Evolutionary conservation across 2,797 vertebrate genomes (phyloP).

Genomic region (Chiroxiphia lanceolata): DNA sequence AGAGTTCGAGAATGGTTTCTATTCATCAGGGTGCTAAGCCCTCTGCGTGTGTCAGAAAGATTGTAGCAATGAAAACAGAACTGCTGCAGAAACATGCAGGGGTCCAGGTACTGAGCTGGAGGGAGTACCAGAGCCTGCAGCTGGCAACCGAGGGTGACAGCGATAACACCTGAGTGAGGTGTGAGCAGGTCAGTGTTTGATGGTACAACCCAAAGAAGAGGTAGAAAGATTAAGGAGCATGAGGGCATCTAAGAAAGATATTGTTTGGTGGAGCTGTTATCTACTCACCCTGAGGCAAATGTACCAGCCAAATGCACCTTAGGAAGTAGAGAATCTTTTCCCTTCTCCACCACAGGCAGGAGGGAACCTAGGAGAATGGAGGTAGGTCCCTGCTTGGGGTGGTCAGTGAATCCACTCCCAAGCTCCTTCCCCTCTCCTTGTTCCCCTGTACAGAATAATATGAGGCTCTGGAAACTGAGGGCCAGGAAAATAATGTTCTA

Average conservation of each 20-base stretch:
- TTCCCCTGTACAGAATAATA: neutral
- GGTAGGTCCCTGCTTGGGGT: neutral
- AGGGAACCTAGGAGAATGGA: neutral
- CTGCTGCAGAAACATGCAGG: neutral
- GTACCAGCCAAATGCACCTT: neutral
- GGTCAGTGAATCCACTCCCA: neutral
- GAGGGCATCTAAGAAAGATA: neutral
- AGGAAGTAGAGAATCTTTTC: neutral
- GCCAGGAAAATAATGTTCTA: neutral
- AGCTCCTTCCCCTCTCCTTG: neutral
- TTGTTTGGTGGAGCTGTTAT: neutral
- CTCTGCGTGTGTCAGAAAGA: neutral
- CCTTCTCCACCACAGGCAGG: neutral
- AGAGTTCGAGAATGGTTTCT: neutral
- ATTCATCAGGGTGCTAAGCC: too few species aligned
- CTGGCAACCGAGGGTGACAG: fast-evolving
- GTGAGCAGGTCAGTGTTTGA: neutral
- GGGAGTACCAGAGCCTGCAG: neutral
- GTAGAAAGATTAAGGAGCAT: fast-evolving
- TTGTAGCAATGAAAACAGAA: neutral
- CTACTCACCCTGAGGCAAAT: neutral
- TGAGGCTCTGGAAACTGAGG: neutral
- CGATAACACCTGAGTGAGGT: neutral
- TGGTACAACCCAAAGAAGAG: neutral
- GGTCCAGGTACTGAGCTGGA: neutral